phyloP scores from a whole-genome alignment of 2,113 vertebrate species.

The Heloderma charlesbogerti region DNA sequence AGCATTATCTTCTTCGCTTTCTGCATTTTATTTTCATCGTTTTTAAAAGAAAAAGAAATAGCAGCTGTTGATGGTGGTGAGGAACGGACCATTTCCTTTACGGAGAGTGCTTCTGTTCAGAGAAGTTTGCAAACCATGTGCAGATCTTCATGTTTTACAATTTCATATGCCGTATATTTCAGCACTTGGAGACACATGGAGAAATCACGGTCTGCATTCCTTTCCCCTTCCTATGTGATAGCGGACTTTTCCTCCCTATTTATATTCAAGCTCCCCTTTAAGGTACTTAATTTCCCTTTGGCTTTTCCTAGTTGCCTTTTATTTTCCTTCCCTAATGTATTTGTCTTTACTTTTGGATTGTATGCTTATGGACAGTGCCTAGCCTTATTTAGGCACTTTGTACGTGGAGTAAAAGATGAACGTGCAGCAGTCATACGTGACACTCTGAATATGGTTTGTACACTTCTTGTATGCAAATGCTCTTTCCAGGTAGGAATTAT shows the following conservation, averaged over 20 bases:
- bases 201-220: too few relatives aligned
- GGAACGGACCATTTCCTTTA: not conserved
- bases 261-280: not conserved
- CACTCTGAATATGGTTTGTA: not conserved
- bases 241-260: not conserved
- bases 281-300: not conserved
- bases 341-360: not conserved
- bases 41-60: not conserved
- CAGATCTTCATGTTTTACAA: not conserved
- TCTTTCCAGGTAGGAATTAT: not conserved
- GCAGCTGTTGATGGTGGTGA: not conserved
- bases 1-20: slow-evolving; percentile 17
- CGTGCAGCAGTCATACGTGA: not conserved
- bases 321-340: too few relatives aligned
- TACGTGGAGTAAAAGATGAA: not conserved
- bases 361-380: not conserved
- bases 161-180: not conserved
- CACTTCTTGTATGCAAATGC: not conserved
- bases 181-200: not conserved
- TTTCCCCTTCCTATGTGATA: not conserved
- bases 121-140: not conserved
- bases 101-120: not conserved
- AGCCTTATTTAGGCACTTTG: not conserved
- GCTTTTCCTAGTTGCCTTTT: not conserved
- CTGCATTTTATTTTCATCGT: rapidly evolving